These are phyloP conservation scores for Caenorhabditis macrosperma DNA, from an alignment of 2,888 invertebrate species.

Conservation along the genomic window DNA sequence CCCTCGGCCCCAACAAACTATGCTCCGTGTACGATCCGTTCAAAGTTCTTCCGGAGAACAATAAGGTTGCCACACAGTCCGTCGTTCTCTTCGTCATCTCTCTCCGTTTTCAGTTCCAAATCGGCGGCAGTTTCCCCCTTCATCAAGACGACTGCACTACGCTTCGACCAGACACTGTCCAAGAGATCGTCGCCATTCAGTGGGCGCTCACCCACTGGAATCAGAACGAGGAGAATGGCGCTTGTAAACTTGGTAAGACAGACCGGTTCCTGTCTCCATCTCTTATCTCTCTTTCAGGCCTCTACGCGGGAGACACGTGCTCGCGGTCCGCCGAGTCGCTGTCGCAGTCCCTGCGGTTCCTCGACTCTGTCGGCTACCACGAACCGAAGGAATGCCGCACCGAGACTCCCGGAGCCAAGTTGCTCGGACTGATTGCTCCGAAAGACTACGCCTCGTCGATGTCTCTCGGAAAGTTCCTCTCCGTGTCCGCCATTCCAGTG, in stretches of 20 bases:
- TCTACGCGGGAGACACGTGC: slow-evolving; percentile 79
- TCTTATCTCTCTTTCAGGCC: slow-evolving; percentile 58
- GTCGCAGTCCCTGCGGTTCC: slow-evolving; percentile 77
- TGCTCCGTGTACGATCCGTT: slow-evolving; percentile 79
- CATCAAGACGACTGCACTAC: slow-evolving; percentile 76
- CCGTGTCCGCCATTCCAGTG: slow-evolving; percentile 72
- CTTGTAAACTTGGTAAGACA: slow-evolving; percentile 71
- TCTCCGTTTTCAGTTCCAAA: slow-evolving; percentile 73
- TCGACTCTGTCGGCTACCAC: slow-evolving; percentile 77
- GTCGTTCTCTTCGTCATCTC: background rate
- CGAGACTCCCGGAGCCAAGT: slow-evolving; percentile 62
- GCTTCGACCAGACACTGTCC: slow-evolving; percentile 76
- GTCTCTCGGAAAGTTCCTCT: slow-evolving; percentile 72
- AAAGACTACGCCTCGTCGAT: slow-evolving; percentile 74
- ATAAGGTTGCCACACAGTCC: slow-evolving; percentile 62
- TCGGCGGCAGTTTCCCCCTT: slow-evolving; percentile 79
- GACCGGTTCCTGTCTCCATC: slow-evolving; percentile 1
- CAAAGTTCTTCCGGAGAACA: slow-evolving; percentile 78
- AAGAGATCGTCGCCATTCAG: slow-evolving; percentile 80
- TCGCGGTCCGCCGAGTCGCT: slow-evolving; percentile 77
- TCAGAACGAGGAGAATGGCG: slow-evolving; percentile 71
- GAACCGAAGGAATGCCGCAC: slow-evolving; percentile 78
- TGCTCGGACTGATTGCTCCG: slow-evolving; percentile 74
- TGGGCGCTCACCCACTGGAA: slow-evolving; percentile 80
- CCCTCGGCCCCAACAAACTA: slow-evolving; percentile 58